Percentiles rank a stretch among this genome's conserved stretches.
These are phyloP conservation scores for Temnopleurus reevesii DNA, from an alignment of 53 echinoderm and acorn worm genomes.

Conservation along the genomic window DNA sequence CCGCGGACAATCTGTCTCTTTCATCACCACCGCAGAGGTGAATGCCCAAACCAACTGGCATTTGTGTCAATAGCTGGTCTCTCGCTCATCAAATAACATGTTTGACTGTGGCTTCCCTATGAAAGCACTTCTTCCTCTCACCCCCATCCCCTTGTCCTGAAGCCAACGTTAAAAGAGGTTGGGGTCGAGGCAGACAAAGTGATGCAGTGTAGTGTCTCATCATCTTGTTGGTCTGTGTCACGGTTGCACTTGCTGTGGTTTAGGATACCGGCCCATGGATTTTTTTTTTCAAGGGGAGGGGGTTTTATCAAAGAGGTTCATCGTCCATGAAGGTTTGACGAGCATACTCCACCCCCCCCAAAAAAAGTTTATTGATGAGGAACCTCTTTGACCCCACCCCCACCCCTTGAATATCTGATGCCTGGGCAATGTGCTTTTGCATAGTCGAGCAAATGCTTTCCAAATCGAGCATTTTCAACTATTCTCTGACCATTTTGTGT, in stretches of 20 bases:
- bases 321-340: no score
- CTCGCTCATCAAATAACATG: conserved; percentile 49
- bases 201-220: conserved; percentile 32
- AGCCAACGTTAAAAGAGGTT: conserved; percentile 20
- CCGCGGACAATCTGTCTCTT: conserved; percentile 39
- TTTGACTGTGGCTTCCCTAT: conserved; percentile 42
- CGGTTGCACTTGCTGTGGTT: conserved; percentile 26
- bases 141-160: background rate
- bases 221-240: conserved; percentile 35
- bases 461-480: no score
- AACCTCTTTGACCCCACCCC: no score
- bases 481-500: no score
- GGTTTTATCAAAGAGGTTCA: no score
- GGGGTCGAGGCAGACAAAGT: conserved; percentile 30
- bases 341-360: no score
- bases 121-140: background rate
- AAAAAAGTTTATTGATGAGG: no score
- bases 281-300: no score
- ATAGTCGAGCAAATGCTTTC: no score
- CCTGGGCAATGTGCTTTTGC: no score
- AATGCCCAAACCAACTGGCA: conserved; percentile 49
- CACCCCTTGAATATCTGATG: no score
- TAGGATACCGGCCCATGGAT: no score
- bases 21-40: conserved; percentile 19
- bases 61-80: conserved; percentile 31